These are phyloP conservation scores for Agriopis marginaria DNA, from an alignment of 2,888 invertebrate species.

Conservation along the genomic window DNA sequence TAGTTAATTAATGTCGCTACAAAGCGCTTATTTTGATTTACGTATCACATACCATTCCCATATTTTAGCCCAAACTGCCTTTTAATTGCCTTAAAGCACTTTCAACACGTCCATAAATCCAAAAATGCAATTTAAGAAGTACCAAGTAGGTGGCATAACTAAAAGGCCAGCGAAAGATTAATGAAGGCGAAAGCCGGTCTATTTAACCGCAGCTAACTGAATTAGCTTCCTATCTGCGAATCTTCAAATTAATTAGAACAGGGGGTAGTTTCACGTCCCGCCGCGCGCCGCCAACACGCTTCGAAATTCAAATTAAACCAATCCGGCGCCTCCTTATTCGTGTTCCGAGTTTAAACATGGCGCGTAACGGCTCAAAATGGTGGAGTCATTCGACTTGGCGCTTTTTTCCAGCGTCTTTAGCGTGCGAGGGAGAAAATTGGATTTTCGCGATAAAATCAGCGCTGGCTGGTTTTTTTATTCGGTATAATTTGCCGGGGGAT, in stretches of 20 bases:
- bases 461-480: conserved; percentile 75
- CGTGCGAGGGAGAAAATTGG: conserved; percentile 86
- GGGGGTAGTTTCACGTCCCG: conserved; percentile 62
- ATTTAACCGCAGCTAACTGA: conserved; percentile 81
- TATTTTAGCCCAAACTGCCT: conserved; percentile 39
- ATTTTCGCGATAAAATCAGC: conserved; percentile 86
- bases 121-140: conserved; percentile 46
- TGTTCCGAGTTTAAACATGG: conserved; percentile 83
- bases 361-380: conserved; percentile 82
- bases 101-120: conserved; percentile 40
- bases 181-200: conserved; percentile 72
- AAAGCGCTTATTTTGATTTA: conserved; percentile 32
- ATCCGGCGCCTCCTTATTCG: conserved; percentile 86
- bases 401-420: conserved; percentile 85
- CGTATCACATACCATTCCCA: conserved; percentile 33
- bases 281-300: conserved; percentile 65
- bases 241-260: conserved; percentile 84
- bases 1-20: conserved; percentile 26
- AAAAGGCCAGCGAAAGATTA: conserved; percentile 71
- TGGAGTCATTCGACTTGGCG: conserved; percentile 85
- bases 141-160: conserved; percentile 70
- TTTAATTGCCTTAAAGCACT: conserved; percentile 39
- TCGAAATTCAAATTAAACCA: conserved; percentile 86
- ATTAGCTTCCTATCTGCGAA: conserved; percentile 83
- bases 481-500: conserved; percentile 78